Evolutionary conservation across 2,797 vertebrate genomes (phyloP).

Genomic region (Lophius americanus): DNA sequence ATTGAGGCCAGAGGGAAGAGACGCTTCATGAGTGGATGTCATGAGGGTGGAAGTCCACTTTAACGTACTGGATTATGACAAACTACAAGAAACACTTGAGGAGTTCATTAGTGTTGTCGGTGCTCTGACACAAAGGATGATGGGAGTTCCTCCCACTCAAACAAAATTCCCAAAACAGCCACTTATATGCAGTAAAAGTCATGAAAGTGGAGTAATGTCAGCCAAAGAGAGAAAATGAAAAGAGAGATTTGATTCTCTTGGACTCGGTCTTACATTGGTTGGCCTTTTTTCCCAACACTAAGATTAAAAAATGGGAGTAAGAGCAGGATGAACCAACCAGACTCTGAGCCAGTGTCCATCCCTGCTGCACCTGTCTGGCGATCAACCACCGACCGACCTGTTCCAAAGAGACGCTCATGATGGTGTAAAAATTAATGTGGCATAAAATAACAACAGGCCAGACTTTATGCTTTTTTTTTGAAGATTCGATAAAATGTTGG

Average conservation of each 20-base stretch:
- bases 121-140: conserved; percentile 13
- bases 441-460: conserved; percentile 61
- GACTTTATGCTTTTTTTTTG: background rate
- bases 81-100: conserved; percentile 6
- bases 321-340: conserved; percentile 28
- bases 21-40: conserved; percentile 5
- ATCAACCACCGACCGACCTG: conserved; percentile 20
- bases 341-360: conserved; percentile 5
- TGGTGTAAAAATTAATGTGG: conserved; percentile 59
- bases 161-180: conserved; percentile 11
- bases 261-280: background rate
- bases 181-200: background rate
- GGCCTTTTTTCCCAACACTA: conserved; percentile 1
- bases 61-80: conserved; percentile 36
- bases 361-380: conserved; percentile 47
- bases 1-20: background rate
- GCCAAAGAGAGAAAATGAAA: conserved; percentile 7
- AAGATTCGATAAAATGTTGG: conserved; percentile 22
- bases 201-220: conserved; percentile 3
- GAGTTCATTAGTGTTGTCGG: conserved; percentile 4
- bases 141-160: conserved; percentile 3
- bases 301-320: conserved; percentile 1
- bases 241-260: conserved; percentile 16
- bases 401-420: conserved; percentile 15
- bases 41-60: conserved; percentile 22